Conservation (phyloP, 2,797 vertebrate species). For the Erithacus rubecula region DNA sequence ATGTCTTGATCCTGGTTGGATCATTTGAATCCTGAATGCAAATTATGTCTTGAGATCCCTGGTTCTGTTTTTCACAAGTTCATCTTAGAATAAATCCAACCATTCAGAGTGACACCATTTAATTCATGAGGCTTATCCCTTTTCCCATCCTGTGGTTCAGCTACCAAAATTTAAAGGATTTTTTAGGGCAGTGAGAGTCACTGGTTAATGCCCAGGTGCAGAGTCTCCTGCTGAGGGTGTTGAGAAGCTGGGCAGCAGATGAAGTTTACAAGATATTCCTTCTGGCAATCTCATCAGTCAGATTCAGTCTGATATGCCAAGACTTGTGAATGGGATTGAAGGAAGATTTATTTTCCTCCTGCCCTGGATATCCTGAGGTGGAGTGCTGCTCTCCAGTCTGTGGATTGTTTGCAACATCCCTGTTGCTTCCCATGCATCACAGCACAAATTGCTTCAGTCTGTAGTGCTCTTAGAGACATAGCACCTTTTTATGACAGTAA, state of each 20-base stretch:
- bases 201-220: background rate
- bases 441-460: background rate
- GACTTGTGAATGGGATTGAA: background rate
- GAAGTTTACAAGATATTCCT: background rate
- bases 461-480: background rate
- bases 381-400: background rate
- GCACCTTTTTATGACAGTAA: constrained; percentile 25
- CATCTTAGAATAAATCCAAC: background rate
- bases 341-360: constrained; percentile 3
- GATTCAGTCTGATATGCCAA: background rate
- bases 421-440: background rate
- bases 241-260: background rate
- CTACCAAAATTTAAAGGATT: background rate
- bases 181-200: background rate
- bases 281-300: background rate
- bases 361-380: background rate
- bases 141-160: background rate
- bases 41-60: background rate
- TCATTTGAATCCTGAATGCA: background rate
- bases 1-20: too few relatives aligned
- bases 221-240: background rate
- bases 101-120: background rate
- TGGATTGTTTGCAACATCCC: background rate
- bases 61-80: background rate
- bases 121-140: background rate